These are phyloP conservation scores for crab-eating macaque (Macaca fascicularis) DNA, from an alignment of 2,113 vertebrate species.

Conservation along the genomic window T2T-MFA8v1.1 NC_088391.1:7258001-7258500, in stretches of 20 bases:
- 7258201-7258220: not conserved
- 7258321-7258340: not conserved
- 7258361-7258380: not conserved
- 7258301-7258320: not conserved
- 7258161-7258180: not conserved
- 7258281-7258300: not conserved
- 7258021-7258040: not conserved
- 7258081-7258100: constrained; percentile 28
- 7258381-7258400: not conserved
- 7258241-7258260: not conserved
- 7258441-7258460: not conserved
- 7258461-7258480: not conserved
- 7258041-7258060: not conserved
- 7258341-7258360: not conserved
- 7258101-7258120: not conserved
- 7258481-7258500: not conserved
- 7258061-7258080: not conserved
- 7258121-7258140: not conserved
- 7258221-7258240: not conserved
- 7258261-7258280: not conserved
- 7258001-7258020: not conserved
- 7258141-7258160: not conserved
- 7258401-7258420: not conserved
- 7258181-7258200: not conserved
- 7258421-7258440: not conserved